Evolutionary conservation across 2,797 vertebrate genomes (phyloP), one percentile per base, ranked within the genome.

Genomic region (Rhinogobio ventralis): DNA sequence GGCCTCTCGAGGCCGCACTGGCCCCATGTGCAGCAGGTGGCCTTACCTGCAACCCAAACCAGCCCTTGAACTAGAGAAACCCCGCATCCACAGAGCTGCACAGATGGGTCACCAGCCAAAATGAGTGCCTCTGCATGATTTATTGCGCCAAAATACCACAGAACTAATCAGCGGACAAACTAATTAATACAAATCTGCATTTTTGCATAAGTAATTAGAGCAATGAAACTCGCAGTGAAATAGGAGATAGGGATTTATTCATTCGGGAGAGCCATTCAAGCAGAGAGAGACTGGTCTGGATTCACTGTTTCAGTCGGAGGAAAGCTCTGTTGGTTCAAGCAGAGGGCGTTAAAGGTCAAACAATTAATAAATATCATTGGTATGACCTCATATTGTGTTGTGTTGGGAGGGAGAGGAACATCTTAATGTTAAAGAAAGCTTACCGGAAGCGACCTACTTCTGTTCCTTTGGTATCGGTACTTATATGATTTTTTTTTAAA

Each of bases 111-210:
- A 90, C 83, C 91, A 95, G 95, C 95, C 95, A 96, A 95, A 95
- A 92, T 91, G 84, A 79, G 73, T 60, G 92, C 94, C 95, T 94
- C 93, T 92, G 94, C 93, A 93, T 95, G 95, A 96, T 96, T 96
- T 96, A 96, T 96, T 96, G 94, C 93, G 89, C 93, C 93, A 95
- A 96, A 95, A 95, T 94, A 95, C 94, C 94, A 96, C 94, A 86
- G 86, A 96, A 96, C 94, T 96, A 96, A 97, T 96, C 95, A 96
- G 95, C 88, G 91, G 94, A 95, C 94, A 96, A 96, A 96, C 95
- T 96, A 96, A 96, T 97, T 96, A 96, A 96, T 96, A 96, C 93
- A 94, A 95, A 96, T 96, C 94, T 96, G 96, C 96, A 96, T 96
- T 96, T 96, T 95, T 97, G 95, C 95, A 96, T 96, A 96, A 96